These are phyloP conservation scores for Ditula angustiorana DNA, from an alignment of 2,888 invertebrate species.

Conservation along the genomic window DNA sequence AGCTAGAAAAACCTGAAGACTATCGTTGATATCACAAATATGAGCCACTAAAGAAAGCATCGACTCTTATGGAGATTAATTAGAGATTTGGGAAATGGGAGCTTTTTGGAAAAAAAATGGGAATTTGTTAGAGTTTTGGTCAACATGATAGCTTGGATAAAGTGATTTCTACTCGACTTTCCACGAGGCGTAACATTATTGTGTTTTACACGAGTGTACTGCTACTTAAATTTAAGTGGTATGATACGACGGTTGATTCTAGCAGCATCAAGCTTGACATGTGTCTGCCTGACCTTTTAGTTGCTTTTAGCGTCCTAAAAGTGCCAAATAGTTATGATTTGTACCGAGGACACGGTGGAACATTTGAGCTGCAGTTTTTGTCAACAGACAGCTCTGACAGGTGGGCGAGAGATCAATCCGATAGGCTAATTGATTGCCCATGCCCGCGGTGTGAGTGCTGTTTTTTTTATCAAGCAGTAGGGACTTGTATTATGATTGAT, in stretches of 20 bases:
- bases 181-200: no score
- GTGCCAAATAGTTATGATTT: background rate
- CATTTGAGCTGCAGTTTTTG: slow-evolving; percentile 21
- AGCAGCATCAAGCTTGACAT: background rate
- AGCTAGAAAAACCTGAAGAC: no score
- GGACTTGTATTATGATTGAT: slow-evolving; percentile 35
- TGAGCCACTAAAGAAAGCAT: no score
- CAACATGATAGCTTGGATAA: no score
- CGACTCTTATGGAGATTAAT: no score
- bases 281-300: background rate
- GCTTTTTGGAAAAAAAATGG: no score
- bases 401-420: slow-evolving; percentile 19
- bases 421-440: slow-evolving; percentile 36
- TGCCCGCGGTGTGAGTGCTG: slow-evolving; percentile 8
- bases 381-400: slow-evolving; percentile 29
- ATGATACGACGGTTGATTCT: background rate
- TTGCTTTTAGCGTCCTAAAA: background rate
- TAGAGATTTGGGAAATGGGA: no score
- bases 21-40: no score
- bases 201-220: no score
- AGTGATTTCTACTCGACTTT: no score
- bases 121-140: no score
- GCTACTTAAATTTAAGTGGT: no score
- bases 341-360: background rate
- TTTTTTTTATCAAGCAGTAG: slow-evolving; percentile 18